Base-by-base conservation (phyloP, 1,140 invertebrate species). In the Megalonaias nervosa region DNA sequence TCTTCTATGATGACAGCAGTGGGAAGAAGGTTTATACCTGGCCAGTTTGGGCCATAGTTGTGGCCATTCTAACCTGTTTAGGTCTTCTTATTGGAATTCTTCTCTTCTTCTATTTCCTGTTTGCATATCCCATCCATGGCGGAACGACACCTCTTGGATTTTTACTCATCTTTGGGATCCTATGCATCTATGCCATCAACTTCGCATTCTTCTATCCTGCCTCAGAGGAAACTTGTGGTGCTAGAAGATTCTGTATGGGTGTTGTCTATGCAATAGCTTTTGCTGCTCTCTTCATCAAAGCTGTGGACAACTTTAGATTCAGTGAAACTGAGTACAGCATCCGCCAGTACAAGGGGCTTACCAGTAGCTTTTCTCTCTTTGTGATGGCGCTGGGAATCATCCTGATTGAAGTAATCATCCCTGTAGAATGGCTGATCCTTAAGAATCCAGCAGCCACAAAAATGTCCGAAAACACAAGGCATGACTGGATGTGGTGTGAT, bases 201-300 rank as follows among this genome's bases (percentile, higher is more conserved):
- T 92, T 92, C 79, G 91, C 91, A n/a, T 93, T 92, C 86, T 89
- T 93, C 65, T 74, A 91, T 13, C 88, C 88, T 26, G 89, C 92
- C 6, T 89, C 81, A 9, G 74, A 86, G 14, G 88, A 84, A 11
- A 88, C 86, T 11, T 93, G 92, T 81, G 90, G 86, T 15, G 86
- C 90, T 11, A 86, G 92, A 55, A 78, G 86, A 21, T 88, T 90
- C 70, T 62, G 83, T 5, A 89, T 92, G 83, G 91, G 91, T 15
- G 73, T 93, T 17, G 89, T 92, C 3, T 93, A 92, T 83, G 85
- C 89, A 23, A 86, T 92, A 57, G 87, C 91, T 3, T 92, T 91
- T 75, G 88, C 90, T 15, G 86, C 90, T 11, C 84, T 92, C 78
- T 82, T 92, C 16, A 88, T 93, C 0, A 92, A 92, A 76, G 89